Evolutionary conservation across 2,888 invertebrate species (phyloP), one percentile per base, ranked within the genome.

Genomic region (Allygus modestus): DNA sequence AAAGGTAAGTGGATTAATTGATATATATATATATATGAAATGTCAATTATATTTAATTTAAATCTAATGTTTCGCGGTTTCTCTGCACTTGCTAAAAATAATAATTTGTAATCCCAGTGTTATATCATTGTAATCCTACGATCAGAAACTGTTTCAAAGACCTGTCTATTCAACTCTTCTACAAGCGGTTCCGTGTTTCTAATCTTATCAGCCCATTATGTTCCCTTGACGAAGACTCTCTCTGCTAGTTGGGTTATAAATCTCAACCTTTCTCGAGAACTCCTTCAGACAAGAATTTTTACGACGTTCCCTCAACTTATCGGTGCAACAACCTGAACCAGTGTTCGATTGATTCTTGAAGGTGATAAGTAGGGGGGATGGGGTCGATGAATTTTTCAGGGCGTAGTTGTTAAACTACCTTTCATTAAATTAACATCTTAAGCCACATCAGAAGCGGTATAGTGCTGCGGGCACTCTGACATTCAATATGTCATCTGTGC

Each of bases 141-240:
- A 23, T 58, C 58, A 58, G 58, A 15, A 28, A 28, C 28, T 28
- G 65, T 28, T 28, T 11, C 65, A 65, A 31, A 31, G 28, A 26
- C 71, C 41, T 71, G 71, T 37, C 71, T 41, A 4, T 37, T 41
- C 28, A 71, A 71, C 71, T 33, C n/a, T 4, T 37, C 33, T 7
- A 71, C 71, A 41, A 41, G 71, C 41, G 20, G 71, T 37, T 71
- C 41, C 20, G 71, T 31, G 31, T 77, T 17, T 51, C 77, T 58
- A 26, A 79, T 79, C 79, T 79, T 79, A 79, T 79, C 79, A 79
- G 58, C 58, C 79, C 79, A 79, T 79, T 79, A 79, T 79, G 79
- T 79, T 77, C 75, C 37, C 73, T 69, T 73, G 43, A 43, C 73
- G 41, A 41, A 43, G 28, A 23, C 43, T 43, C 41, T 73, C n/a